phyloP scores from a whole-genome alignment of 2,888 invertebrate species.

The Lutraria lutraria region DNA sequence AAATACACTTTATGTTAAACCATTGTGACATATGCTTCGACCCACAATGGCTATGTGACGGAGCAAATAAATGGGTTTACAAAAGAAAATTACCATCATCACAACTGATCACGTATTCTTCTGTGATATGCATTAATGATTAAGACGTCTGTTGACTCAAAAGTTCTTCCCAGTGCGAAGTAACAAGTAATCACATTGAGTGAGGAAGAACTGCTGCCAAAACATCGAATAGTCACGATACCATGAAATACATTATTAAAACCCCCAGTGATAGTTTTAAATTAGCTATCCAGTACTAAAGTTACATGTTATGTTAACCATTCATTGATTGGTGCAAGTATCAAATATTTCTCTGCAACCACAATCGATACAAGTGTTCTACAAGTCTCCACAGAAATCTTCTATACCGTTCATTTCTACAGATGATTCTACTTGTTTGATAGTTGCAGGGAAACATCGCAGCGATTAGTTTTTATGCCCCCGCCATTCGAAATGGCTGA shows the following conservation, averaged over 20 bases:
- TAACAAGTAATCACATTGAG: neutral
- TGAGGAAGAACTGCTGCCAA: neutral
- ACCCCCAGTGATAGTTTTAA: conserved; percentile 18
- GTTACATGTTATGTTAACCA: neutral
- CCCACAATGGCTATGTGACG: too few species aligned
- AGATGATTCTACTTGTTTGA: neutral
- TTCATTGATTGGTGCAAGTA: neutral
- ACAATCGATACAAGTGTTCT: conserved; percentile 6
- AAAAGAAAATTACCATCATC: too few species aligned
- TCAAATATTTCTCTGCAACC: conserved; percentile 18
- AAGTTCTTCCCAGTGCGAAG: neutral
- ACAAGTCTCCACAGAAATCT: conserved; percentile 1
- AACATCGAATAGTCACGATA: conserved; percentile 1
- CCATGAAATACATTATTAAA: neutral
- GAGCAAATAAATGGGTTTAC: too few species aligned
- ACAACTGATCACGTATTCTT: too few species aligned
- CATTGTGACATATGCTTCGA: too few species aligned
- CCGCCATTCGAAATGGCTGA: too few species aligned
- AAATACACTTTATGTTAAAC: too few species aligned
- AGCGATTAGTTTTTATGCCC: neutral
- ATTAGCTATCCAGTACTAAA: neutral
- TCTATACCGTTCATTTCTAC: neutral
- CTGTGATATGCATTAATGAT: neutral
- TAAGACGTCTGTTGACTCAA: neutral
- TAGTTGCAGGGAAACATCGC: neutral